A percentile compares a stretch with the other conserved stretches of the same genome.
These are phyloP conservation scores for Halcyon smyrnensis DNA, from an alignment of 2,797 vertebrate genomes.

Conservation along the genomic window DNA sequence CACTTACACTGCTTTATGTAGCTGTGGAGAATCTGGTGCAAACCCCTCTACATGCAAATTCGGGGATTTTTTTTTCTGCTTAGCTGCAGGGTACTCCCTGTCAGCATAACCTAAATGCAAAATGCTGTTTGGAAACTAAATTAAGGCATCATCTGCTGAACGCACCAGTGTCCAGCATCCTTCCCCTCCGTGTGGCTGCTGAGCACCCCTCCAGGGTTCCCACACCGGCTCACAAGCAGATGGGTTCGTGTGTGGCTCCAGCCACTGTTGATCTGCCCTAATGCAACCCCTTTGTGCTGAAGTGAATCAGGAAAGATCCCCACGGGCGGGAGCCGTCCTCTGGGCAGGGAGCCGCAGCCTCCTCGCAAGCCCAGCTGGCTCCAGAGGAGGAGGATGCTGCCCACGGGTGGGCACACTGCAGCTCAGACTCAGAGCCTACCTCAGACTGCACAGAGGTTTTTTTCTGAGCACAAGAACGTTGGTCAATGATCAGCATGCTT, in stretches of 20 bases:
- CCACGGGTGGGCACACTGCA: not conserved
- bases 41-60: not conserved
- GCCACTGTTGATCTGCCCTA: not conserved
- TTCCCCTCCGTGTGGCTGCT: not conserved
- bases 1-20: fast-evolving
- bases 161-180: not conserved
- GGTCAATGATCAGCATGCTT: not conserved
- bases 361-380: not conserved
- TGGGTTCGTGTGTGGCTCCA: fast-evolving
- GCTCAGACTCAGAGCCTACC: not conserved
- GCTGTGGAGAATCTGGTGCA: not conserved
- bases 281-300: not conserved
- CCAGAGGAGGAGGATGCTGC: not conserved
- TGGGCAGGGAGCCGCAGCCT: not conserved
- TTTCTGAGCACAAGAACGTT: not conserved
- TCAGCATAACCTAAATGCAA: constrained; percentile 18
- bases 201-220: not conserved
- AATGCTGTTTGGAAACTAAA: not conserved
- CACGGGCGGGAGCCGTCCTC: fast-evolving
- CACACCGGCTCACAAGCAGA: not conserved
- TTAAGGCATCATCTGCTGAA: not conserved
- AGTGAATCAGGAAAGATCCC: not conserved
- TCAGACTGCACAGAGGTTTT: not conserved
- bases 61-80: not conserved
- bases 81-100: constrained; percentile 10